Evolutionary conservation across 2,888 invertebrate genomes (phyloP).

Genomic region (Rhamnusium bicolor): DNA sequence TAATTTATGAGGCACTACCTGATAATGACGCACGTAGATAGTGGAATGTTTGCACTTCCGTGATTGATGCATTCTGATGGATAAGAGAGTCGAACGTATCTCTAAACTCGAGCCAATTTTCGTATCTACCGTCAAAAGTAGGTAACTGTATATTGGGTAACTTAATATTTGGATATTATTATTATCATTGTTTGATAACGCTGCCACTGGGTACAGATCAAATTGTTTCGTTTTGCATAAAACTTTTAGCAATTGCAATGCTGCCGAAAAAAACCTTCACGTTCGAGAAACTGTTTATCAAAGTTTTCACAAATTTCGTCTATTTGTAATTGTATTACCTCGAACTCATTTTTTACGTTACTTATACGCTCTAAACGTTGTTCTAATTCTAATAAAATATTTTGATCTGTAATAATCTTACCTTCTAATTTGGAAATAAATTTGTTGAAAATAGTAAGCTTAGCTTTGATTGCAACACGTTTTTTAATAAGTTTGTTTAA

Average conservation of each 20-base stretch:
- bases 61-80: conserved; percentile 6
- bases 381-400: conserved; percentile 24
- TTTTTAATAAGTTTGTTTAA: too few relatives aligned
- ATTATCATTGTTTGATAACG: background rate
- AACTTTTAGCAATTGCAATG: background rate
- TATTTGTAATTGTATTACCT: conserved; percentile 15
- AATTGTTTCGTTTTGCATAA: background rate
- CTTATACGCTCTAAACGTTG: conserved; percentile 14
- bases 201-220: background rate
- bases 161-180: conserved; percentile 3
- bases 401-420: background rate
- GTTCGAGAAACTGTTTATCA: background rate
- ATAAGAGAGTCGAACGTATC: conserved; percentile 15
- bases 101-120: conserved; percentile 13
- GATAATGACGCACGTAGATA: conserved; percentile 16
- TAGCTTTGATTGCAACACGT: too few relatives aligned
- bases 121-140: conserved; percentile 14
- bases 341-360: conserved; percentile 13
- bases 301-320: background rate
- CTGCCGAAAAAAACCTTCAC: conserved; percentile 4
- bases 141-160: conserved; percentile 11
- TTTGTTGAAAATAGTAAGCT: too few relatives aligned
- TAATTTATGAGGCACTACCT: background rate
- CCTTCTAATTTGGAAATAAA: too few relatives aligned
- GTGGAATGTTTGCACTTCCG: conserved; percentile 16